Base-by-base conservation (phyloP, 35 echinoderm and acorn worm genomes). In the Nesometra sesokonis region DNA sequence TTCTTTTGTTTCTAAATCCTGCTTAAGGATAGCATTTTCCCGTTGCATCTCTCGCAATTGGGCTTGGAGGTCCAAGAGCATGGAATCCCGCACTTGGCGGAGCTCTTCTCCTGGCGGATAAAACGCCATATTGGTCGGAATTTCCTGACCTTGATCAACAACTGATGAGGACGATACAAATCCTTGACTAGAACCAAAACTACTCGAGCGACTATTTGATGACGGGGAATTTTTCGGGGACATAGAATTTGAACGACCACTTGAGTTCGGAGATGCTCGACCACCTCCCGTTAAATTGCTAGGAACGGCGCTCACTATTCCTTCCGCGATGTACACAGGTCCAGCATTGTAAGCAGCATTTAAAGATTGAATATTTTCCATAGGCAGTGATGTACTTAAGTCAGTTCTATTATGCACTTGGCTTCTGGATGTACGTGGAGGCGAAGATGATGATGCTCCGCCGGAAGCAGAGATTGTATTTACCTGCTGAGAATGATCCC, bases 341-440 rank as follows among this genome's bases (percentile, higher is more conserved):
- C 92, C 92, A 35, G 96, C 92, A 57, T 99, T 99, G 57, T 99
- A 99, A 30, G 90, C 96, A 82, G 96, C 96, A 90, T 93, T 99
- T 23, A 99, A 92, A 37, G 96, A 99, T 79, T 99, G 96, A 82
- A 99, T 89, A 76, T 93, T 93, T 88, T 99, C 96, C 96, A 99
- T 99, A 33, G 92, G 92, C 46, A 93, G 81, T 76, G 82, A 78
- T 78, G 87, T 46, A 78, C 88, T 77, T 9, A 90, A 84, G 47
- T 93, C 91, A 19, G 90, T 86, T 77, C 90, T 34, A 7, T 15
- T 15, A 29, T 47, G 82, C 29, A 80, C 35, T 67, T 87, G 76
- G n/a, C 38, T 85, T 31, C 84, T 84, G 7, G 91, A 78, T 78
- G 92, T 86, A 33, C 91, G 89, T 78, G 92, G 86, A 23, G 85